phyloP scores from a whole-genome alignment of 1,140 invertebrate species.

The Drosophila asahinai region DNA sequence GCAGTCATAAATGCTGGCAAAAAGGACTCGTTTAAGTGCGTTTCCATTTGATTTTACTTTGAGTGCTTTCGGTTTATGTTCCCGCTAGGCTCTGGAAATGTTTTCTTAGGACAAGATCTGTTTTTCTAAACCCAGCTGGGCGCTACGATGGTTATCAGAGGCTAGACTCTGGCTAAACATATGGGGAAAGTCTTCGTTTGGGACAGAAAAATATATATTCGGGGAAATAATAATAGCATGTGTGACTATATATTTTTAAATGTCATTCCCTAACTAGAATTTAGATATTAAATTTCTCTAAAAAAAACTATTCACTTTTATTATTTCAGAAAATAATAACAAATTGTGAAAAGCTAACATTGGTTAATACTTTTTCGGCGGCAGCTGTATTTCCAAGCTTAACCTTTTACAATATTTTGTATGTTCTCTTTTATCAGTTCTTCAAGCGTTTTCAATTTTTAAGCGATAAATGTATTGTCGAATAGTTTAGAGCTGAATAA shows the following conservation, averaged over 20 bases:
- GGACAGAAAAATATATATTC: background rate
- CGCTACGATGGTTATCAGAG: constrained; percentile 14
- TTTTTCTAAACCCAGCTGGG: background rate
- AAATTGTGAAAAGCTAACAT: background rate
- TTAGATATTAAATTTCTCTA: too few species aligned
- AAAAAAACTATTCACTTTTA: too few species aligned
- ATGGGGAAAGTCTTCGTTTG: background rate
- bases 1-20: constrained; percentile 58
- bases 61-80: constrained; percentile 39
- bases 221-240: too few species aligned
- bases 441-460: background rate
- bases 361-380: too few species aligned
- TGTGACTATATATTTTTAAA: too few species aligned
- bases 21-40: constrained; percentile 49
- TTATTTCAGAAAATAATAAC: too few species aligned
- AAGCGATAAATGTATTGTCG: background rate
- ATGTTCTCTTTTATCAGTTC: background rate
- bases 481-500: constrained; percentile 1
- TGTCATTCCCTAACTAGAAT: too few species aligned
- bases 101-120: constrained; percentile 18
- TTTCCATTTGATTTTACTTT: constrained; percentile 37
- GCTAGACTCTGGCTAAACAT: constrained; percentile 17
- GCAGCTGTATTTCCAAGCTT: background rate
- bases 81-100: background rate
- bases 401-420: background rate